Percentiles rank a stretch among this genome's conserved stretches.
These are phyloP conservation scores for Cheilosia vulpina DNA, from an alignment of 2,888 invertebrate genomes.

Conservation along the genomic window DNA sequence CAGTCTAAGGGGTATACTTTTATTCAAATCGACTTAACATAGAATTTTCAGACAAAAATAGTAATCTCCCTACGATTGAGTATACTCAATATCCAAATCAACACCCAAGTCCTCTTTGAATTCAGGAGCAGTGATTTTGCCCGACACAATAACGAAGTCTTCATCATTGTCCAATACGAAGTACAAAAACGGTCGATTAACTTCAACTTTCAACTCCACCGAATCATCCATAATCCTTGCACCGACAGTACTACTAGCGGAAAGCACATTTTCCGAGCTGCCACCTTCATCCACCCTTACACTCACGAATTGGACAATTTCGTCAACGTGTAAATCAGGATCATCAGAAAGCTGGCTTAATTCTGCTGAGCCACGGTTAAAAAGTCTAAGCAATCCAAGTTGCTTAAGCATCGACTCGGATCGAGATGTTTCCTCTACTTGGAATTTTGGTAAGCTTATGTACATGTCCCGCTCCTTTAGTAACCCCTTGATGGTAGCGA, in stretches of 20 bases:
- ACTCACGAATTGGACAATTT: constrained; percentile 87
- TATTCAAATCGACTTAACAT: background rate
- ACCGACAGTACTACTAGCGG: constrained; percentile 78
- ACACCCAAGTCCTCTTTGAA: constrained; percentile 76
- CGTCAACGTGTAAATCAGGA: constrained; percentile 87
- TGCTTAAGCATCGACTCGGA: constrained; percentile 85
- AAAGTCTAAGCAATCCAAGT: constrained; percentile 86
- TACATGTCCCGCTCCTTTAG: constrained; percentile 82
- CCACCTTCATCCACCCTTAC: constrained; percentile 86
- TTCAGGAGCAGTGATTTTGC: constrained; percentile 85
- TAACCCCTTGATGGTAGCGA: constrained; percentile 76
- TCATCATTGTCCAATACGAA: constrained; percentile 86
- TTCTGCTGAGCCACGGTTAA: constrained; percentile 85
- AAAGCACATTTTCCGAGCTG: constrained; percentile 84
- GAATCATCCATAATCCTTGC: constrained; percentile 76
- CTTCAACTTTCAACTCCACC: constrained; percentile 82
- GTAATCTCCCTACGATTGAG: constrained; percentile 22
- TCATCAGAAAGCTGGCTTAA: constrained; percentile 86
- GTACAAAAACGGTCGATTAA: constrained; percentile 87
- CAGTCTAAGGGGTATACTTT: constrained; percentile 20
- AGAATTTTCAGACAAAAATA: background rate
- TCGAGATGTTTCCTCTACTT: constrained; percentile 87
- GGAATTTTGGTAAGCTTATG: constrained; percentile 86
- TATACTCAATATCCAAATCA: constrained; percentile 46
- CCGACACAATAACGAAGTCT: constrained; percentile 86